Evolutionary conservation across 2,113 vertebrate species (phyloP).

Genomic region (Papio anubis): DNA sequence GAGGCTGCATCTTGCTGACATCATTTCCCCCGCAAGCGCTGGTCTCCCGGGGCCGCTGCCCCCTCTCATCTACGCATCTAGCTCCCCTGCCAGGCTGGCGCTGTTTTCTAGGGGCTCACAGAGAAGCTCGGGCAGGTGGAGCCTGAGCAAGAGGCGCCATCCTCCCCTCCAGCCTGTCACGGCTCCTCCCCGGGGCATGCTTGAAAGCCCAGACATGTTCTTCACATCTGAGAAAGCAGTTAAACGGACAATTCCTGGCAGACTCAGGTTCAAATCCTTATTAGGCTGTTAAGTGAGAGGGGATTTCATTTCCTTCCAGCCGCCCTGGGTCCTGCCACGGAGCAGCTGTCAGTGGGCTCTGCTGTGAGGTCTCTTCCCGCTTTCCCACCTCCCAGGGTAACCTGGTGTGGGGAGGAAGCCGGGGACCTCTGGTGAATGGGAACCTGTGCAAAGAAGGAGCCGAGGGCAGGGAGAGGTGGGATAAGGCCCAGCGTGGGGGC

Average conservation of each 20-base stretch:
- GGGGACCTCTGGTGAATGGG: not conserved
- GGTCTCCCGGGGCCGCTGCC: not conserved
- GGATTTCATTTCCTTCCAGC: not conserved
- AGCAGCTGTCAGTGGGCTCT: not conserved
- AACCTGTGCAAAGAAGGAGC: not conserved
- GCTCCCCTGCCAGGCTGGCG: fast-evolving
- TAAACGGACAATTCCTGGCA: not conserved
- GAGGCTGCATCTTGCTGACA: not conserved
- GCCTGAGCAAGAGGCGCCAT: fast-evolving
- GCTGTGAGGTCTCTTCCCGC: too few species aligned
- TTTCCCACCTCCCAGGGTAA: not conserved
- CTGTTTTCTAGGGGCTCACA: not conserved
- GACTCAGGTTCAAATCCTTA: not conserved
- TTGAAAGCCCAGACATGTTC: not conserved
- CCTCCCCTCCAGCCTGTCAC: not conserved
- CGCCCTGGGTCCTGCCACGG: not conserved
- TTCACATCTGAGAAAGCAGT: not conserved
- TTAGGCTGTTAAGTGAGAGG: not conserved
- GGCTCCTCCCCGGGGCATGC: fast-evolving
- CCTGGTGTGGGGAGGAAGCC: too few species aligned
- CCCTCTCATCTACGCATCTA: fast-evolving
- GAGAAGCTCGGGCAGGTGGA: fast-evolving
- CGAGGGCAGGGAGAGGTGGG: not conserved
- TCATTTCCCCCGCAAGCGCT: too few species aligned
- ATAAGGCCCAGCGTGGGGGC: fast-evolving